phyloP scores from a whole-genome alignment of 2,888 invertebrate species.

The Pachymerium ferrugineum region DNA sequence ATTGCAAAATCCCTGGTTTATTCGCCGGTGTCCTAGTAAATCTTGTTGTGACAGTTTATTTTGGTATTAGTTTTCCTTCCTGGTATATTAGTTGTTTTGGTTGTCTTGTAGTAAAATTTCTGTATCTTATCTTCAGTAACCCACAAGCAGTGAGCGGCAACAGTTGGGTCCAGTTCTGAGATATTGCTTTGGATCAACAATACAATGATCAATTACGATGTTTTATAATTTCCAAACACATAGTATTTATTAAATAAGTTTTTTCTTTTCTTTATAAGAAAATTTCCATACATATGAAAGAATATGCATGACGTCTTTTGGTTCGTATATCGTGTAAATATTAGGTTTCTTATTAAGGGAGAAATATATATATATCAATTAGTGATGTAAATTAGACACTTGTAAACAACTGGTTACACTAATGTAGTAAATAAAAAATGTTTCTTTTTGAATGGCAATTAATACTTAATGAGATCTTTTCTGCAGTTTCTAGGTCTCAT shows the following conservation, averaged over 20 bases:
- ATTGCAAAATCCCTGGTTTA: too few relatives aligned
- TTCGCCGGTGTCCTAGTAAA: too few relatives aligned
- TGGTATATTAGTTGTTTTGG: too few relatives aligned
- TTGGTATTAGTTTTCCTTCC: too few relatives aligned
- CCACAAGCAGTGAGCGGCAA: conserved; percentile 30
- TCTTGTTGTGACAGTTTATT: too few relatives aligned
- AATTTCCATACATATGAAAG: background rate
- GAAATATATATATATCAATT: background rate
- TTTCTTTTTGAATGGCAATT: background rate
- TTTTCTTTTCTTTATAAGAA: background rate
- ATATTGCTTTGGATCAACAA: background rate
- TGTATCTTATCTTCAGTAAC: background rate
- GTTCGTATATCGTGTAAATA: background rate
- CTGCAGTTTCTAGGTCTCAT: background rate
- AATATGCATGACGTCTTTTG: background rate
- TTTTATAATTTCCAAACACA: background rate
- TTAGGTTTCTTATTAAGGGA: background rate
- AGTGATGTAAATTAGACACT: background rate
- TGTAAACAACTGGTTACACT: background rate
- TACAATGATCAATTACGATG: conserved; percentile 18
- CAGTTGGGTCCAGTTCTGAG: conserved; percentile 43
- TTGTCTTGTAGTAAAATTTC: background rate
- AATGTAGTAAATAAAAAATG: background rate
- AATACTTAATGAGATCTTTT: background rate
- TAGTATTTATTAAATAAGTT: conserved; percentile 20